Evolutionary conservation across 2,888 invertebrate species (phyloP).

Genomic region (Sphecodes monilicornis): DNA sequence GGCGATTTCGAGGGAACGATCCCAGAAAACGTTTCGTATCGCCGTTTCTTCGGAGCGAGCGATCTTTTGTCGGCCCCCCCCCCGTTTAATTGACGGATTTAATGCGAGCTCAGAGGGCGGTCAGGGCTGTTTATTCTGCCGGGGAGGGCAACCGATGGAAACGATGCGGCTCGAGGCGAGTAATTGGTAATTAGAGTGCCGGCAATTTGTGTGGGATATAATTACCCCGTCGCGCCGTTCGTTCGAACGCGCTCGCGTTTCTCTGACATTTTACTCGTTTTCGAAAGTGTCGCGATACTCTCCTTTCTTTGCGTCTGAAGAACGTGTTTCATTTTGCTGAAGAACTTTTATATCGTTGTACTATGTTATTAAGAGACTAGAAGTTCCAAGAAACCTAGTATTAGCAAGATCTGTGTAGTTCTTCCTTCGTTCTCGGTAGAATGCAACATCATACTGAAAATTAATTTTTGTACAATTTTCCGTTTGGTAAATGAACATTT

Average conservation of each 20-base stretch:
- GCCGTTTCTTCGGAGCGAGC: conserved; percentile 2
- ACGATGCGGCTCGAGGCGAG: not conserved
- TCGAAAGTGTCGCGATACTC: not conserved
- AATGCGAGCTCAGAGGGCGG: not conserved
- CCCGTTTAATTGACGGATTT: conserved; percentile 2
- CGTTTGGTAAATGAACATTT: too few relatives aligned
- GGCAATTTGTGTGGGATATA: not conserved
- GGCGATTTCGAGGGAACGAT: conserved; percentile 27
- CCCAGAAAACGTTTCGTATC: not conserved
- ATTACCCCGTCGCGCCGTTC: not conserved
- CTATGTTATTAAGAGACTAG: too few relatives aligned
- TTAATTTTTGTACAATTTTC: not conserved
- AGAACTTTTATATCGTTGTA: not conserved
- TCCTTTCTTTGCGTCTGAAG: not conserved
- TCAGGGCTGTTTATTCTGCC: not conserved
- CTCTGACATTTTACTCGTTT: not conserved
- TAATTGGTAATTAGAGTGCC: not conserved
- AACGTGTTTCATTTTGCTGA: not conserved
- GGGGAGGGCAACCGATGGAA: not conserved
- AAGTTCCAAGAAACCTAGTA: too few relatives aligned
- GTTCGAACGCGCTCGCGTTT: not conserved
- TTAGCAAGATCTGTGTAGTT: too few relatives aligned
- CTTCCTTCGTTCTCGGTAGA: too few relatives aligned
- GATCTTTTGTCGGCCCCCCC: not conserved
- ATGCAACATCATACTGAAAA: too few relatives aligned